Base-by-base conservation (phyloP, 2,888 invertebrate species). In the Himalopsyche japonica region DNA sequence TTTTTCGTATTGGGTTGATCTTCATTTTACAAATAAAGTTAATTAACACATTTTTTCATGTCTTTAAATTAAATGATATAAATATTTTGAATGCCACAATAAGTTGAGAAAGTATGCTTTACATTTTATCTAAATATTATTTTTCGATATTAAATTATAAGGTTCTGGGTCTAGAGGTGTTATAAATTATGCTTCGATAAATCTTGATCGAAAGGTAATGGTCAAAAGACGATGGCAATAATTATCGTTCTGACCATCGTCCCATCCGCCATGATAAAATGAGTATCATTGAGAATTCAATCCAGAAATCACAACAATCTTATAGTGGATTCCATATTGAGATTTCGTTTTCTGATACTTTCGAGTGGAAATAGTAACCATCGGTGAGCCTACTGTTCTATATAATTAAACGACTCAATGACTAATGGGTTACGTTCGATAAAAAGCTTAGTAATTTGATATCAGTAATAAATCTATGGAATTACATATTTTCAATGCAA, bases 141-240 rank as follows among this genome's bases (percentile, higher is more conserved):
- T 4, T 6, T 32, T 32, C 6, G 6, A 37, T 43, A 15, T 43
- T 43, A 43, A 43, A 15, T 37, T 1, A 37, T 43, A 43, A 12
- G 15, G 15, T 20, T 20, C 10, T 57, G 70, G 27, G 27, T 70
- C 30, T 27, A 10, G 5, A 20, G 12, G 70, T 10, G 70, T 70
- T 70, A 70, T 70, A 70, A 70, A 70, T 27, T 70, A 27, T 70
- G 70, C 70, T 70, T 83, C 85, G 86, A 84, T 85, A 85, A 84
- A 82, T 85, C 79, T 81, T 82, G 84, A 86, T 86, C 86, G 86
- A 79, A 27, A 70, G 70, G 70, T 70, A 70, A 70, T 70, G 70
- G 70, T 70, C 70, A 70, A 27, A 24, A 27, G 70, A 27, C 70
- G 70, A 70, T 70, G 70, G 70, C 70, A 70, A 70, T 70, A 70